Conservation (phyloP, 2,797 vertebrate genomes). For the Tragopan temminckii region DNA sequence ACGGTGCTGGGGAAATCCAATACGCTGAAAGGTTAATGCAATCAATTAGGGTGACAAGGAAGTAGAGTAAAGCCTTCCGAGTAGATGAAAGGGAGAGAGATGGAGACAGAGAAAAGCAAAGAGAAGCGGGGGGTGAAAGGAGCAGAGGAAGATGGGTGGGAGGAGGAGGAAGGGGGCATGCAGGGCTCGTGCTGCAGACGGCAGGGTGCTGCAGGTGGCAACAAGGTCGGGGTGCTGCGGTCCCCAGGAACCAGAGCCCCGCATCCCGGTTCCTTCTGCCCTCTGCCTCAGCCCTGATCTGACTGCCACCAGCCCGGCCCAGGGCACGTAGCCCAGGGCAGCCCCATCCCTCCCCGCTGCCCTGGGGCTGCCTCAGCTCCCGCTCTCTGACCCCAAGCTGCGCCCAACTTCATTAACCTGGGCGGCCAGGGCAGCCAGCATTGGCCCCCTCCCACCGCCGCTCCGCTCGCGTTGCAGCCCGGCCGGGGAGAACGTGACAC, state of each 20-base stretch:
- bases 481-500: slow-evolving; percentile 60
- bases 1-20: slow-evolving; percentile 99
- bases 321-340: not conserved
- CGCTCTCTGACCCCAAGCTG: slow-evolving; percentile 36
- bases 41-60: slow-evolving; percentile 99
- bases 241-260: not conserved
- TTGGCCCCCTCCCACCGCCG: slow-evolving; percentile 1
- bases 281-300: not conserved
- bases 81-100: slow-evolving; percentile 90
- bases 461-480: not conserved
- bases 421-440: slow-evolving; percentile 44
- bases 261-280: not conserved
- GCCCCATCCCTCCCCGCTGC: not conserved
- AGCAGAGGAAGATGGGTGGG: not conserved
- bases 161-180: not conserved
- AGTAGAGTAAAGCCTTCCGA: slow-evolving; percentile 99
- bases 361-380: not conserved
- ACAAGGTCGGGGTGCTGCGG: accelerated
- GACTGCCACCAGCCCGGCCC: not conserved
- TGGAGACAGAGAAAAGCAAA: slow-evolving; percentile 66
- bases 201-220: not conserved
- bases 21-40: slow-evolving; percentile 99
- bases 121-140: slow-evolving; percentile 21
- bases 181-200: not conserved
- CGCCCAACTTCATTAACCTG: slow-evolving; percentile 60